A percentile compares a stretch with the other conserved stretches of the same genome.
phyloP scores from a whole-genome alignment of 2,797 vertebrate genomes.

The Protonibea diacanthus region DNA sequence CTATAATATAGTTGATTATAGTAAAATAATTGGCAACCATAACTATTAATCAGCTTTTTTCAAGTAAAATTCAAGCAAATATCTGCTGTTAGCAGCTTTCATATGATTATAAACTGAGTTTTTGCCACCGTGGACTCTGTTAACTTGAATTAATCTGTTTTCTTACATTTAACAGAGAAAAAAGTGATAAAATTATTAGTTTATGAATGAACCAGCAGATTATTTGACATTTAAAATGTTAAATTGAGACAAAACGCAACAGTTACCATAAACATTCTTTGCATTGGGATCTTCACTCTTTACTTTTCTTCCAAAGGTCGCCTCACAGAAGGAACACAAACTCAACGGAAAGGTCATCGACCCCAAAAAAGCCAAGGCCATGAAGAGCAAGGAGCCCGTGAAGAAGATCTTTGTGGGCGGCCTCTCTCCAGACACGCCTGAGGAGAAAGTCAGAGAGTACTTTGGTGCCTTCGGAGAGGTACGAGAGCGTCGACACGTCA shows the following conservation, averaged over 20 bases:
- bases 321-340: conserved; percentile 97
- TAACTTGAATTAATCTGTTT: background rate
- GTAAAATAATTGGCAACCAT: background rate
- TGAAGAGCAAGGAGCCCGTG: conserved; percentile 98
- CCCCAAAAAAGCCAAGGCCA: conserved; percentile 99
- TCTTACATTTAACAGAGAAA: background rate
- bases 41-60: background rate
- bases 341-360: conserved; percentile 99
- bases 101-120: background rate
- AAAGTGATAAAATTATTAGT: no score
- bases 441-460: conserved; percentile 98
- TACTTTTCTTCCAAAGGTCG: conserved; percentile 84
- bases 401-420: conserved; percentile 99
- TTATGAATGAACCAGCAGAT: no score
- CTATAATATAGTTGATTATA: no score
- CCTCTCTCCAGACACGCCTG: conserved; percentile 97
- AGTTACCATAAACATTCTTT: no score
- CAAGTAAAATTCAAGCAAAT: background rate
- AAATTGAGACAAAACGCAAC: no score
- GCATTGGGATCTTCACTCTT: no score
- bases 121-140: background rate
- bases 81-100: background rate
- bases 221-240: no score
- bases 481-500: conserved; percentile 16
- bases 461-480: conserved; percentile 98